phyloP scores from a whole-genome alignment of 2,113 vertebrate species.

The Setophaga petechia region DNA sequence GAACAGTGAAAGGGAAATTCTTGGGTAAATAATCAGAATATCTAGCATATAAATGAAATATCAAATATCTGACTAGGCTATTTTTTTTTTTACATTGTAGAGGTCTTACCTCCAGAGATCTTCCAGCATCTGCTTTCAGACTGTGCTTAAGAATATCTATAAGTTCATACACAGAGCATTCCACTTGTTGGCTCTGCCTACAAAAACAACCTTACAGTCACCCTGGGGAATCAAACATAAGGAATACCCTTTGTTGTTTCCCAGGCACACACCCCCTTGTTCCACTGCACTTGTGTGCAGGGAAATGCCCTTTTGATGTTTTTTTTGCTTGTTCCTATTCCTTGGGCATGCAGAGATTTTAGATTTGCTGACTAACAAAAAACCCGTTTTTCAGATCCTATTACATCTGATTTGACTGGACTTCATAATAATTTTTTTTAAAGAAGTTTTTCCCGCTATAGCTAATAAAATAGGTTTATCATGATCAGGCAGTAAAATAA shows the following conservation, averaged over 20 bases:
- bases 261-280: neutral
- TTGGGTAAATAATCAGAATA: neutral
- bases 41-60: neutral
- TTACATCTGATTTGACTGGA: neutral
- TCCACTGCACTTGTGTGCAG: neutral
- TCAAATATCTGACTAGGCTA: neutral
- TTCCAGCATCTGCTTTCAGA: conserved; percentile 66
- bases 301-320: neutral
- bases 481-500: neutral
- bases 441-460: neutral
- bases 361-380: neutral
- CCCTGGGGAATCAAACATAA: neutral
- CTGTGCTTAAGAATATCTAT: conserved; percentile 74
- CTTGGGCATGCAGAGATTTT: neutral
- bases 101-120: conserved; percentile 70
- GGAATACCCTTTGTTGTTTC: neutral
- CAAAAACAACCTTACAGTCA: conserved; percentile 29
- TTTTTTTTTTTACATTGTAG: neutral
- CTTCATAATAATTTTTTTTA: neutral
- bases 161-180: conserved; percentile 74
- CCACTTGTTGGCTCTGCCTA: conserved; percentile 84
- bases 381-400: neutral
- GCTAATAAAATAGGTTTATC: neutral
- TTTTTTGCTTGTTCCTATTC: neutral
- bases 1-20: neutral